Percentiles rank a stretch among this genome's conserved stretches.
These are phyloP conservation scores for Zeugodacus cucurbitae DNA, from an alignment of 1,140 invertebrate species.

Conservation along the genomic window DNA sequence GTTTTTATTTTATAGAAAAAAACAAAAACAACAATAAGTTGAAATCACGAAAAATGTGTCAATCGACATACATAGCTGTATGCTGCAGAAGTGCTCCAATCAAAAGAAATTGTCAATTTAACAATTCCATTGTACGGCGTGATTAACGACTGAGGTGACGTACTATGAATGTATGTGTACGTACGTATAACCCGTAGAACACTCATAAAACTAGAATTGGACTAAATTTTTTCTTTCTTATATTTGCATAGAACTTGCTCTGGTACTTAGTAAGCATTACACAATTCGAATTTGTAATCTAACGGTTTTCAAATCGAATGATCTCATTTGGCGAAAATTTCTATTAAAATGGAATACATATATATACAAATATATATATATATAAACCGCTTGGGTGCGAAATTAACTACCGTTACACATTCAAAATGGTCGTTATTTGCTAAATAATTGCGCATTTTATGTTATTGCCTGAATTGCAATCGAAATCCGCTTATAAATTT, in stretches of 20 bases:
- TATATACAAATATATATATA: too few species aligned
- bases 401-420: not conserved
- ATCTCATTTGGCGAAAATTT: not conserved
- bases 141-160: not conserved
- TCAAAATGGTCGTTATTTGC: not conserved
- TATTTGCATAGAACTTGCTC: not conserved
- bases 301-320: not conserved
- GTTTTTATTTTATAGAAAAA: not conserved
- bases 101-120: not conserved
- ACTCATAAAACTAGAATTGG: not conserved
- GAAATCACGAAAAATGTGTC: constrained; percentile 17
- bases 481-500: constrained; percentile 3
- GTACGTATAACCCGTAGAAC: not conserved
- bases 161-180: not conserved
- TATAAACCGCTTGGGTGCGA: not conserved
- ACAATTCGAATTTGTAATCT: not conserved
- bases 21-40: not conserved
- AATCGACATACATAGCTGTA: not conserved
- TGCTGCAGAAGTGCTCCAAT: not conserved
- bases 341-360: not conserved
- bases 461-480: not conserved
- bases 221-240: not conserved
- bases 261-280: not conserved
- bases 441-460: not conserved
- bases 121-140: not conserved